Percentiles rank a stretch among this genome's conserved stretches.
Evolutionary conservation across 2,113 vertebrate species (phyloP).

Genomic region (Upupa epops): DNA sequence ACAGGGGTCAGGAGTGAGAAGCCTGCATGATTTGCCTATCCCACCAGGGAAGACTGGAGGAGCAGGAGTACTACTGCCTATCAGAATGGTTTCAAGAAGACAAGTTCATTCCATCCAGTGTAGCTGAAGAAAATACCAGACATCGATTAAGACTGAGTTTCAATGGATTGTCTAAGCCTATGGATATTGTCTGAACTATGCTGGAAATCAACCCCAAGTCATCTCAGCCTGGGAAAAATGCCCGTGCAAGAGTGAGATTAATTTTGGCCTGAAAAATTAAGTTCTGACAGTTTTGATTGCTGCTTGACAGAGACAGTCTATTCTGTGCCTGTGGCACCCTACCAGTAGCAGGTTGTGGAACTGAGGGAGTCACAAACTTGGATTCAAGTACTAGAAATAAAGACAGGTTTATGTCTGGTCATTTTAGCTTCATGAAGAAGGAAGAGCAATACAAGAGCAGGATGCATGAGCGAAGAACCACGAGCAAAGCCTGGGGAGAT

Average conservation of each 20-base stretch:
- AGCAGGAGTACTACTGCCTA: neutral
- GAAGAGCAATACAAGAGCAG: neutral
- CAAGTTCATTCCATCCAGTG: neutral
- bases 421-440: neutral
- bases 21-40: neutral
- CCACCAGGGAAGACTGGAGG: neutral
- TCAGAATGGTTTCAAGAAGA: neutral
- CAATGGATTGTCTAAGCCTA: neutral
- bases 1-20: neutral
- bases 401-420: neutral
- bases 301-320: neutral
- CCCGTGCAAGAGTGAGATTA: neutral
- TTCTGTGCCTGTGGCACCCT: neutral
- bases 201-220: neutral
- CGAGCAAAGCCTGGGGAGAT: neutral
- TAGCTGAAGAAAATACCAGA: neutral
- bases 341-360: neutral
- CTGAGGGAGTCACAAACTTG: neutral
- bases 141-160: neutral
- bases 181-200: neutral
- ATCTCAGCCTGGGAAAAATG: neutral
- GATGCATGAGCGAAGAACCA: slow-evolving; percentile 27
- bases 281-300: neutral
- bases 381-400: neutral
- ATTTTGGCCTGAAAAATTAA: neutral